Evolutionary conservation across 2,113 vertebrate genomes (phyloP), one percentile per base, ranked within the genome.

Genomic region (Microcebus griseorufus): DNA sequence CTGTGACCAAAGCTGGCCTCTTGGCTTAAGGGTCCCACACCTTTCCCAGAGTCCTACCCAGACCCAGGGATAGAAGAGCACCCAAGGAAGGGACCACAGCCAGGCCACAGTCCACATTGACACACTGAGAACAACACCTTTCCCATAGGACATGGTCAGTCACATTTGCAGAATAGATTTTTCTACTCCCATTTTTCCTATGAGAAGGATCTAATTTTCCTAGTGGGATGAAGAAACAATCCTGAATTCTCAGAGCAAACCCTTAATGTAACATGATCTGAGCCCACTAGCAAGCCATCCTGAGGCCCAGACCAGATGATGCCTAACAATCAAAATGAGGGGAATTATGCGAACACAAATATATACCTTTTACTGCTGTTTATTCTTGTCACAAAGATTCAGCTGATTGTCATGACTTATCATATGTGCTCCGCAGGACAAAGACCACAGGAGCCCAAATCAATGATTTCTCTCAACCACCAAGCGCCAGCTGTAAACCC

Each of bases 391-490:
- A 89, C 92, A 97, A 93, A 93, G 88, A 95, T 90, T 90, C 89
- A 60, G 76, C 89, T 93, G 96, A 93, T 97, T 97, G 89, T 95
- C 83, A 6, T 92, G 96, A 97, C 92, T 97, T 98, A 97, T 88
- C 95, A 97, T 95, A 92, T 53, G 64, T 32, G 4, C 78, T 89
- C 62, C 34, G 94, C 87, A 86, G 32, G 96, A 55, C 11, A 51
- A 96, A 97, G 75, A 94, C 96, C 97, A 96, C 96, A 97, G 91
- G 89, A 98, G 64, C 96, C 92, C 67, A 97, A 94, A 96, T 98
- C 93, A 93, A 93, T 96, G 91, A 96, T 95, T 96, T 95, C 75
- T 81, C 12, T 93, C 78, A 95, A 97, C 97, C 97, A 95, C 97
- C 97, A 88, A 97, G 96, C 55, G 93, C 91, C 97, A 97, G 93